Evolutionary conservation across 2,888 invertebrate species (phyloP), one percentile per base, ranked within the genome.

Genomic region (Minunthozetes semirufus): DNA sequence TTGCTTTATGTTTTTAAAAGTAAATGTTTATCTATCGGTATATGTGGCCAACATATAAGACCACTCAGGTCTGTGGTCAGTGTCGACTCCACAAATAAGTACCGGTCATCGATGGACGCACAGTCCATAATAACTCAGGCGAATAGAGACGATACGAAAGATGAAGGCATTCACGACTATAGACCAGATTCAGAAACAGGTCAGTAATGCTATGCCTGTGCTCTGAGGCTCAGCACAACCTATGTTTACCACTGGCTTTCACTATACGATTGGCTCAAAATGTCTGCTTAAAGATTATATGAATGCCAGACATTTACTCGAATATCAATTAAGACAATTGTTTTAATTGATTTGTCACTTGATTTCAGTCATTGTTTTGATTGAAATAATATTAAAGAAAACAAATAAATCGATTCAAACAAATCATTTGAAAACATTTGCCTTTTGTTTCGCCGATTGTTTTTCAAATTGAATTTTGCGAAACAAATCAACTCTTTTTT

Each of bases 61-160:
- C 59, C 59, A 22, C 13, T 29, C 59, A 27, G 59, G 27, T 59
- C 59, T 59, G 22, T 19, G 56, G 19, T 56, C 56, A 22, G 56
- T 22, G 27, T 6, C 61, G 27, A 33, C 17, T 27, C 27, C 33
- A 5, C 29, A 17, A 25, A 33, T 33, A n/a, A 42, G 19, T 17
- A 66, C 19, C 63, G 33, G 29, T 38, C 72, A 87, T 42, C 42
- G 89, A 93, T 93, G 94, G 94, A 94, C 93, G 93, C 92, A 89
- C 91, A 94, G 91, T 94, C 94, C 91, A 94, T 94, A 88, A 94
- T 94, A 87, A 93, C 94, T 87, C 93, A 94, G 89, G 94, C 94
- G 89, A 92, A 92, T 88, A 90, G 93, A 88, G 94, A 94, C 89
- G 94, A 94, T 89, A 94, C 94, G 15, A 42, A 61, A n/a, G 68